Conservation (phyloP, 2,113 vertebrate species). For the Sinocyclocheilus anophthalmus region DNA sequence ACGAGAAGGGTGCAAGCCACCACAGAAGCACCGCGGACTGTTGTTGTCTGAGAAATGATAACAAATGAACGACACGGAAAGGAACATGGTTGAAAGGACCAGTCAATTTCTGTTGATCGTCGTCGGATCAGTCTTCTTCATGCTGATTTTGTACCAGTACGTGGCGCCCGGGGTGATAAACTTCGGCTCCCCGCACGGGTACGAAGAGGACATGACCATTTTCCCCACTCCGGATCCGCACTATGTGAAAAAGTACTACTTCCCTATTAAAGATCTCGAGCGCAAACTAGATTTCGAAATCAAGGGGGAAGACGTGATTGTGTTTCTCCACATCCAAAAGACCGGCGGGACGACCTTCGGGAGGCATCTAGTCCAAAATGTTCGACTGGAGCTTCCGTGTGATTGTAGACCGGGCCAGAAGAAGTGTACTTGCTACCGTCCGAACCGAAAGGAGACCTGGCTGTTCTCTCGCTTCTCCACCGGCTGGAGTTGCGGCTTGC, state of each 20-base stretch:
- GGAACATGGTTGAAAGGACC: slow-evolving; percentile 91
- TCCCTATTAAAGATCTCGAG: slow-evolving; percentile 84
- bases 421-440: slow-evolving; percentile 90
- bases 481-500: slow-evolving; percentile 89
- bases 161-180: slow-evolving; percentile 84
- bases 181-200: slow-evolving; percentile 83
- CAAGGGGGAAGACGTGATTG: slow-evolving; percentile 89
- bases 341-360: slow-evolving; percentile 89
- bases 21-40: slow-evolving; percentile 46
- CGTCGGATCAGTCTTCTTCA: slow-evolving; percentile 85
- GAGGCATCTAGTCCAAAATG: slow-evolving; percentile 87
- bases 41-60: slow-evolving; percentile 82
- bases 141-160: slow-evolving; percentile 91
- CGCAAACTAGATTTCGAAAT: slow-evolving; percentile 85
- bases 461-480: slow-evolving; percentile 90
- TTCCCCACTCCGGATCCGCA: slow-evolving; percentile 89
- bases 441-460: slow-evolving; percentile 83
- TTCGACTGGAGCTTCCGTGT: slow-evolving; percentile 86
- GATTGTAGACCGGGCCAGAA: slow-evolving; percentile 88
- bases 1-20: slow-evolving; percentile 45
- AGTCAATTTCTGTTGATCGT: slow-evolving; percentile 87
- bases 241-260: slow-evolving; percentile 90
- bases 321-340: slow-evolving; percentile 90
- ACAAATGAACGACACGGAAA: slow-evolving; percentile 85
- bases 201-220: slow-evolving; percentile 78